These are phyloP conservation scores for Tenrec ecaudatus DNA, from an alignment of 2,113 vertebrate genomes.

Conservation along the genomic window DNA sequence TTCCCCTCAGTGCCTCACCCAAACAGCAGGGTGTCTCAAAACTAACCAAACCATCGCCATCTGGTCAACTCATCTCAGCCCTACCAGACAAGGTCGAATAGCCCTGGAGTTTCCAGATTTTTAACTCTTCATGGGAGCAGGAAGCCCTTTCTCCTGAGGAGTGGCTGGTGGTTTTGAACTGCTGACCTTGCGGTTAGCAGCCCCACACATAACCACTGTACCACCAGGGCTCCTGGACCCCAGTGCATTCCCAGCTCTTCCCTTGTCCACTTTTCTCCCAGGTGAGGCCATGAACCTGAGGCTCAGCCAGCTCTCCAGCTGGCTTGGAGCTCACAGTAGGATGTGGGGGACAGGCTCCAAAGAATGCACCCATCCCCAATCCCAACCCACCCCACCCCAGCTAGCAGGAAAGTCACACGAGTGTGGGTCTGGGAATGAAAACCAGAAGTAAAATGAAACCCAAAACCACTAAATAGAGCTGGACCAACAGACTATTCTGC, in stretches of 20 bases:
- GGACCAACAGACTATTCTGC: neutral
- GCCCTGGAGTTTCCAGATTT: too few relatives aligned
- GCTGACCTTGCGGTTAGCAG: too few relatives aligned
- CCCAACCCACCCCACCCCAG: neutral
- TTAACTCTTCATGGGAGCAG: too few relatives aligned
- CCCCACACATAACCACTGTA: too few relatives aligned
- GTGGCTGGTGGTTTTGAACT: too few relatives aligned
- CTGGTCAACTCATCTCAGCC: too few relatives aligned
- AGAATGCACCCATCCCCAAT: accelerated
- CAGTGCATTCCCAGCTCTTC: too few relatives aligned
- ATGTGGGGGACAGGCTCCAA: neutral
- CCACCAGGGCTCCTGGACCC: too few relatives aligned
- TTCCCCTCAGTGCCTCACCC: neutral
- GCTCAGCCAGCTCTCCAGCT: neutral
- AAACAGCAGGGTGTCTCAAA: neutral
- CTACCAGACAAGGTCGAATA: too few relatives aligned
- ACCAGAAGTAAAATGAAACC: neutral
- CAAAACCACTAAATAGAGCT: neutral
- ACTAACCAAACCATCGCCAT: too few relatives aligned
- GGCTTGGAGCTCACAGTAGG: neutral
- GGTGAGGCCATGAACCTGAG: neutral
- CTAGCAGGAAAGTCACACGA: neutral
- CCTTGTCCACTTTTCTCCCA: too few relatives aligned
- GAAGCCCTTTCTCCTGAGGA: too few relatives aligned
- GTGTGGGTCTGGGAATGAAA: neutral